Percentiles rank a stretch among this genome's conserved stretches.
These are phyloP conservation scores for Apodemus agrarius DNA, from an alignment of 2,797 vertebrate genomes.

Conservation along the genomic window DNA sequence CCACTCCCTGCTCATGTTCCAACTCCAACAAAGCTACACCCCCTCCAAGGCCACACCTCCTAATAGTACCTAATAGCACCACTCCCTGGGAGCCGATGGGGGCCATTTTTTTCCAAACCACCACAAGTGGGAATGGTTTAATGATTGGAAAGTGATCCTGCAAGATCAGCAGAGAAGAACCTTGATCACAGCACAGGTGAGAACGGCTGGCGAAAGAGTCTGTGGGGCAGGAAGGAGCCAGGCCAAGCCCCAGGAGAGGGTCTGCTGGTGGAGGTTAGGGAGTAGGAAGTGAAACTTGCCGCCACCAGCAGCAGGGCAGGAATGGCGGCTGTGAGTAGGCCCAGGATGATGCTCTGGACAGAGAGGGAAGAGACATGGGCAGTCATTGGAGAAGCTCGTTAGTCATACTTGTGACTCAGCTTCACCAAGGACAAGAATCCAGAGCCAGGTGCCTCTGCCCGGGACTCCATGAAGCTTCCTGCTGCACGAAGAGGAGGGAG, in stretches of 20 bases:
- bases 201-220: background rate
- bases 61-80: background rate
- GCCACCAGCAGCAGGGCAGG: too few relatives aligned
- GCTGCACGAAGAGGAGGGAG: background rate
- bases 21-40: background rate
- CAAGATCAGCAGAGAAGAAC: background rate
- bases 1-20: background rate
- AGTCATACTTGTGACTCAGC: background rate
- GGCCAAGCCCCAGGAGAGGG: background rate
- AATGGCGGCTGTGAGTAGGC: background rate
- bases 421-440: background rate
- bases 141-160: background rate
- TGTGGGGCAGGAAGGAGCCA: background rate
- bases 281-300: background rate
- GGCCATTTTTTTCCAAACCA: background rate
- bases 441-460: background rate
- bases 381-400: background rate
- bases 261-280: background rate
- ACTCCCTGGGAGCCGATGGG: background rate
- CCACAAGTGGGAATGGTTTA: background rate
- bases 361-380: background rate
- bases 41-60: background rate
- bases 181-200: background rate
- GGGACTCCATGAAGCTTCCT: background rate
- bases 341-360: too few relatives aligned